These are phyloP conservation scores for Drosophila busckii DNA, from an alignment of 1,140 invertebrate species.

Conservation along the genomic window DNA sequence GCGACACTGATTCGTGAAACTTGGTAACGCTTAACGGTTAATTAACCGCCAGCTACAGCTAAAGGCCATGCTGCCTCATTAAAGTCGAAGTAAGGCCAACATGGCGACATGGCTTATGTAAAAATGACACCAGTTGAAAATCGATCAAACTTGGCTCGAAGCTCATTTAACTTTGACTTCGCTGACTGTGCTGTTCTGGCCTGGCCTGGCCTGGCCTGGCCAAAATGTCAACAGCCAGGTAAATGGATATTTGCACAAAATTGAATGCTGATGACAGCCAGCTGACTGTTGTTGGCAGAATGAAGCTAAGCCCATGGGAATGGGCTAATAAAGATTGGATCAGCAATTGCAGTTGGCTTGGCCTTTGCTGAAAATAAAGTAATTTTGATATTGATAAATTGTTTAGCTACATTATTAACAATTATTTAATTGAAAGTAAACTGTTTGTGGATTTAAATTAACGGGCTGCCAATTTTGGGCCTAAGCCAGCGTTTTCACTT, in stretches of 20 bases:
- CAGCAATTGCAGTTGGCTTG: too few species aligned
- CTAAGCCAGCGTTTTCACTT: too few species aligned
- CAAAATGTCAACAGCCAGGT: slow-evolving; percentile 57
- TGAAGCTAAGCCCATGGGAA: too few species aligned
- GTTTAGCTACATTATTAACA: too few species aligned
- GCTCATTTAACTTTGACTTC: slow-evolving; percentile 63
- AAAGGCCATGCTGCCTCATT: slow-evolving; percentile 12
- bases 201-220: slow-evolving; percentile 17
- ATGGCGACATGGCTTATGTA: slow-evolving; percentile 2
- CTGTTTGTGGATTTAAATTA: too few species aligned
- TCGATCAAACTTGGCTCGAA: slow-evolving; percentile 63
- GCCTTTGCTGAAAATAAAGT: too few species aligned
- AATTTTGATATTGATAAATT: too few species aligned
- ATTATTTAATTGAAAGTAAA: too few species aligned
- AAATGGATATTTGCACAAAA: slow-evolving; percentile 57
- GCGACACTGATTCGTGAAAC: slow-evolving; percentile 46
- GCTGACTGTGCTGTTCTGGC: too few species aligned
- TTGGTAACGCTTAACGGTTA: slow-evolving; percentile 30
- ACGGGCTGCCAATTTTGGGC: too few species aligned
- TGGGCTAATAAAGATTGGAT: too few species aligned
- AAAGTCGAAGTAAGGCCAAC: slow-evolving; percentile 8
- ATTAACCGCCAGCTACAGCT: slow-evolving; percentile 8
- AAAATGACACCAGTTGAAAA: slow-evolving; percentile 21
- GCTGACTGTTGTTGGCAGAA: slow-evolving; percentile 22
- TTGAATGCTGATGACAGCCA: slow-evolving; percentile 39